Conservation (phyloP, 1,140 invertebrate species). For the Nomia melanderi region DNA sequence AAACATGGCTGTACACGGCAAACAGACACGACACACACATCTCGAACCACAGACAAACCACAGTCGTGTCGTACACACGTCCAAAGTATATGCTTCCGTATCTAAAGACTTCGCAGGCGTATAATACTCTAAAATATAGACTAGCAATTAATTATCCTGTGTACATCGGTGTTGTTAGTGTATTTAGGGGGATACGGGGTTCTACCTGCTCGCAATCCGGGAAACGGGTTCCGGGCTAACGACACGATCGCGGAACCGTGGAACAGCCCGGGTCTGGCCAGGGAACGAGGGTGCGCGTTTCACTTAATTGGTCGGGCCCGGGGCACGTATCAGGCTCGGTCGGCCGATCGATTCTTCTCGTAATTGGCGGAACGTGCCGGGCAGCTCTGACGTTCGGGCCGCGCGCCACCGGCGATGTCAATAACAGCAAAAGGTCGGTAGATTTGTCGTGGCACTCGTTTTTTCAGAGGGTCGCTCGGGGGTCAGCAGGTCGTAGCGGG, state of each 20-base stretch:
- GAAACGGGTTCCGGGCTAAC: constrained; percentile 12
- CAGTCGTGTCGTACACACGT: constrained; percentile 44
- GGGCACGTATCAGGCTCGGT: constrained; percentile 10
- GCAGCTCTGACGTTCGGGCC: neutral
- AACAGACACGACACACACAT: neutral
- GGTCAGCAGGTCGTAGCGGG: neutral
- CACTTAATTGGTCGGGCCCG: constrained; percentile 19
- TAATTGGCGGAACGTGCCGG: constrained; percentile 33
- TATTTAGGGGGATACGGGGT: constrained; percentile 44
- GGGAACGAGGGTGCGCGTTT: neutral
- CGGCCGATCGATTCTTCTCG: constrained; percentile 36
- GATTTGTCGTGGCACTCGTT: constrained; percentile 9
- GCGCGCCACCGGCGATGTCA: constrained; percentile 23
- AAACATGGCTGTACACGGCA: too few relatives aligned
- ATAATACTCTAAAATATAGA: constrained; percentile 72
- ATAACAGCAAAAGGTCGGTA: constrained; percentile 44
- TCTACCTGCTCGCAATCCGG: constrained; percentile 63
- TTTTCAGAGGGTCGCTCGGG: neutral
- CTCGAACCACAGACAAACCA: too few relatives aligned
- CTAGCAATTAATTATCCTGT: constrained; percentile 70
- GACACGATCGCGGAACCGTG: constrained; percentile 16
- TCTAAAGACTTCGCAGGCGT: constrained; percentile 74
- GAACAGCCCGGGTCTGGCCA: constrained; percentile 19
- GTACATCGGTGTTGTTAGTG: constrained; percentile 72
- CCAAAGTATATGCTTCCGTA: constrained; percentile 75